Evolutionary conservation across 2,113 vertebrate genomes (phyloP), one percentile per base, ranked within the genome.

Genomic region (Accipiter virgatus): DNA sequence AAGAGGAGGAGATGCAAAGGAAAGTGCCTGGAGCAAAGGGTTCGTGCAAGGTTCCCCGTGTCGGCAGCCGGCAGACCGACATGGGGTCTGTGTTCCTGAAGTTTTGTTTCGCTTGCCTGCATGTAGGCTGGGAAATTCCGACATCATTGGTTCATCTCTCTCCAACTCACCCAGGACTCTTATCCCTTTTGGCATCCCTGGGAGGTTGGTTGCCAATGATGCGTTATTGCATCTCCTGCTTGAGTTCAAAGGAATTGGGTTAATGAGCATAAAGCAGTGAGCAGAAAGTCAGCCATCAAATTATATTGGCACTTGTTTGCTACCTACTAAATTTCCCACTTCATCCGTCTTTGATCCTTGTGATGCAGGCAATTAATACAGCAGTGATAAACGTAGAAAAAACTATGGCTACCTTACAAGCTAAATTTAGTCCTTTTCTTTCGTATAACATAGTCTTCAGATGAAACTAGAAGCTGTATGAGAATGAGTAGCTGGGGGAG

Each of bases 181-280:
- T 8, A 8, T 26, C 83, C 93, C 84, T 94, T 43, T 42, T 31
- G 58, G 74, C 90, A 65, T 74, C 95, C 66, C 81, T 56, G 22
- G 38, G 58, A 77, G 93, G 20, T 32, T 17, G 80, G 43, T 47
- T 93, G 90, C 75, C 82, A 83, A 1, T 27, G 82, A 25, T 63
- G 61, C 12, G 80, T 85, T 74, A 13, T 10, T 81, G 90, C 88
- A 23, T 68, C 96, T 90, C 88, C 94, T 86, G 67, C 78, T 36
- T 3, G 61, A 89, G 93, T 87, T 95, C 88, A 93, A 84, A 87
- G 94, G 94, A 95, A 90, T 4, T 65, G 89, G 93, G 95, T 95
- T 97, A 91, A 93, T 75, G 94, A 93, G 86, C 75, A 13, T 9
- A 32, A 73, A 58, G 21, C 90, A 62, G 42, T 4, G 6, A 67